Evolutionary conservation across 2,797 vertebrate species (phyloP).

Genomic region (Sandelia bainsii): DNA sequence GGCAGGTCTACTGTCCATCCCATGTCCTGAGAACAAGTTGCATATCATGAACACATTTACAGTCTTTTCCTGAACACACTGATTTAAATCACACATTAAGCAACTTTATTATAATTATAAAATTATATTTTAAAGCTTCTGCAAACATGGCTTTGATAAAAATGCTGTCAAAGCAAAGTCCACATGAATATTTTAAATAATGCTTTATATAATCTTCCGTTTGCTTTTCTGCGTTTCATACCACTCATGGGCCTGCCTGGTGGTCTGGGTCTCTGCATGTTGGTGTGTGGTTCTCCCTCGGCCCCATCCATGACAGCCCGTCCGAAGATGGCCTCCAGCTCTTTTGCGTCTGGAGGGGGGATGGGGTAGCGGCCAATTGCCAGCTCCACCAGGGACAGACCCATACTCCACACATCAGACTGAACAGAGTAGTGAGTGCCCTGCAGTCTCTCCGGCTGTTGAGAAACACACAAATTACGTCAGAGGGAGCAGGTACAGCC

Average conservation of each 20-base stretch:
- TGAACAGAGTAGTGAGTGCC: constrained; percentile 98
- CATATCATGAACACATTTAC: constrained; percentile 32
- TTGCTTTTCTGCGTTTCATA: constrained; percentile 71
- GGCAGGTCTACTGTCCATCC: constrained; percentile 93
- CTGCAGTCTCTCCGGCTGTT: constrained; percentile 97
- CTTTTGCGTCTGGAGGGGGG: constrained; percentile 95
- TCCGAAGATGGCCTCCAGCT: constrained; percentile 96
- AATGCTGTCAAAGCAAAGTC: neutral
- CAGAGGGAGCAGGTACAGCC: constrained; percentile 72
- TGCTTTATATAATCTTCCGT: neutral
- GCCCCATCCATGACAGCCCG: constrained; percentile 88
- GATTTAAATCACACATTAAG: neutral
- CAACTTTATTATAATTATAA: neutral
- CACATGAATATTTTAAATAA: neutral
- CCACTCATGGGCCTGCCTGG: constrained; percentile 93
- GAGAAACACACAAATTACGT: constrained; percentile 75
- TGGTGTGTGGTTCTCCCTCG: constrained; percentile 89
- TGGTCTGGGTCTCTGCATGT: constrained; percentile 90
- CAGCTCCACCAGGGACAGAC: constrained; percentile 96
- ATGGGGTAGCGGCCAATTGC: constrained; percentile 97
- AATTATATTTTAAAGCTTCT: neutral
- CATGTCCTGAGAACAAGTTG: constrained; percentile 84
- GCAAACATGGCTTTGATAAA: neutral
- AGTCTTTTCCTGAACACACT: neutral
- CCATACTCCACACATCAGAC: constrained; percentile 99